Base-by-base conservation (phyloP, 1,140 invertebrate species). In the Holcopasites calliopsidis region DNA sequence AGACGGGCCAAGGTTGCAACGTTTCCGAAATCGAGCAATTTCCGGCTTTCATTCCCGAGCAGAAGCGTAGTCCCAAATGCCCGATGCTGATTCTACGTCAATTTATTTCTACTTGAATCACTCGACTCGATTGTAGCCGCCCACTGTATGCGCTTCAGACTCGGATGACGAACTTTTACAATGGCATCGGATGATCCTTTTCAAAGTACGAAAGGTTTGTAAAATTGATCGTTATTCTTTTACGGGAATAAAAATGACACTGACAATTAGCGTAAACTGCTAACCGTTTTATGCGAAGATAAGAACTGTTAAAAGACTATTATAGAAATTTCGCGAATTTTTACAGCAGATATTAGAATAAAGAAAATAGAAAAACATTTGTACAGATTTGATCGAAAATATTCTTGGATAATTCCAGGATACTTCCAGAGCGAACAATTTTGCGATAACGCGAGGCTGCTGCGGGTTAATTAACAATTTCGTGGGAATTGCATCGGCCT, bases 1-100 rank as follows among this genome's bases (percentile, higher is more conserved):
- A 81, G 62, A 38, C 31, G 21, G 49, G 44, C 40, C 78, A 68
- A 73, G 58, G 50, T 44, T 16, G 44, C n/a, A n/a, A 64, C 42
- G 21, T 40, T 44, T 58, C 42, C 38, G 18, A 49, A 33, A 65
- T 69, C 26, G 31, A 61, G 26, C 49, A 40, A 69, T 65, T 81
- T 76, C 52, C 71, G 58, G 50, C 26, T 6, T 28, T 11, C 31
- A 26, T 68, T 8, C 28, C 31, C 18, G 33, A 31, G 2, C 18
- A 13, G 35, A 10, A n/a, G 21, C 31, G 11, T 28, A 18, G 57
- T 7, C 8, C 47, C 16, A 42, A 58, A 33, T 26, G 40, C 35
- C 33, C 50, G n/a, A 57, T 26, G 62, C 35, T 47, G 33, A 64
- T 57, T 47, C 28, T 23, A 3, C 23, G 38, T 8, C 40, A 44